A percentile compares a stretch with the other conserved stretches of the same genome.
phyloP scores from a whole-genome alignment of 2,113 vertebrate genomes.

The Cyrtonyx montezumae region DNA sequence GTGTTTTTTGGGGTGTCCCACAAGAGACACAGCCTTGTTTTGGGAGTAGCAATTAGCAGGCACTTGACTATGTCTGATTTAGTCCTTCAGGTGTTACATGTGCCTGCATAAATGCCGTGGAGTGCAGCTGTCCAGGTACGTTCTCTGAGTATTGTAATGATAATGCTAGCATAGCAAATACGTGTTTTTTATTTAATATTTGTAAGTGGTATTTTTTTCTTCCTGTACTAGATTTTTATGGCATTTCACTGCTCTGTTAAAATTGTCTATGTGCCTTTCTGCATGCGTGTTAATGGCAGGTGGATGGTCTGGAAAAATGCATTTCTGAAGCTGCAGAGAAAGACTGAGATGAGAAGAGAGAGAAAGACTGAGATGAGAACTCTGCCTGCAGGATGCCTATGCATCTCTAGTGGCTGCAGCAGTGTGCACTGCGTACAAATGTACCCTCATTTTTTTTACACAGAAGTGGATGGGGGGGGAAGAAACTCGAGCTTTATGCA shows the following conservation, averaged over 20 bases:
- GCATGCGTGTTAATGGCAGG: background rate
- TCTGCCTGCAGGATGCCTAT: background rate
- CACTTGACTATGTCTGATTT: background rate
- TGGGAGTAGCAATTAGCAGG: background rate
- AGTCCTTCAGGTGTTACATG: background rate
- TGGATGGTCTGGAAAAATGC: background rate
- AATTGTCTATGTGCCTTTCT: background rate
- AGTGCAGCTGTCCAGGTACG: background rate
- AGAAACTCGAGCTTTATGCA: background rate
- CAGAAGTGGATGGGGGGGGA: background rate
- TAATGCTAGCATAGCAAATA: background rate
- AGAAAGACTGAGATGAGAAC: background rate
- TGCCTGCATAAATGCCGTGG: background rate
- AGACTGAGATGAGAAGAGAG: background rate
- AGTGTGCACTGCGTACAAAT: fast-evolving
- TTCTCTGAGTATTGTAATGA: background rate
- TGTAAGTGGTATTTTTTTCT: background rate
- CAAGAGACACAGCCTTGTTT: background rate
- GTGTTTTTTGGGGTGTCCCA: fast-evolving
- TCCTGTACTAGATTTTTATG: background rate
- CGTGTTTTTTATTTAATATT: background rate
- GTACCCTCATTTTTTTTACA: background rate
- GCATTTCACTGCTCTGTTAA: background rate
- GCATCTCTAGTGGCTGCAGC: background rate
- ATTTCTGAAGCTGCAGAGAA: background rate